Evolutionary conservation across 2,888 invertebrate species (phyloP).

Genomic region (Tenthredo mesomela): DNA sequence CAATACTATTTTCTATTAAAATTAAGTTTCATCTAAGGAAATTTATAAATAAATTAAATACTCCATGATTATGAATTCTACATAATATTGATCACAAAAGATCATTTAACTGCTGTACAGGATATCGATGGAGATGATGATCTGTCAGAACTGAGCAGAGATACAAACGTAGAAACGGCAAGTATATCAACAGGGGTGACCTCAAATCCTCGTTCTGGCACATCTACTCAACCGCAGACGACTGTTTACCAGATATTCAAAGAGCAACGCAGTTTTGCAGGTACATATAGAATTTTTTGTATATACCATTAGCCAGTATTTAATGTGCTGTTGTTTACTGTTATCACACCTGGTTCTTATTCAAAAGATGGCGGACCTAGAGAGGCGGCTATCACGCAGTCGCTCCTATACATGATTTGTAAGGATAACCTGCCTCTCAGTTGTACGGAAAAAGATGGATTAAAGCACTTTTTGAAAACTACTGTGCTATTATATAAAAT

Average conservation of each 20-base stretch:
- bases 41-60: not conserved
- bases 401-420: constrained; percentile 60
- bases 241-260: not conserved
- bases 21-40: not conserved
- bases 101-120: not conserved
- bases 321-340: not conserved
- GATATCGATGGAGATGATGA: not conserved
- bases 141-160: not conserved
- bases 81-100: not conserved
- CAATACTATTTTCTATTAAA: constrained; percentile 6
- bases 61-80: not conserved
- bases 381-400: constrained; percentile 59
- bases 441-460: constrained; percentile 59
- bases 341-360: not conserved
- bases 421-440: constrained; percentile 53
- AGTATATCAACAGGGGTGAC: not conserved
- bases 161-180: not conserved
- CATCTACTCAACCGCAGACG: constrained; percentile 4
- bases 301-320: not conserved
- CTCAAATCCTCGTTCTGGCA: not conserved
- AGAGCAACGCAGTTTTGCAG: constrained; percentile 6
- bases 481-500: constrained; percentile 59
- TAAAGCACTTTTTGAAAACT: constrained; percentile 57
- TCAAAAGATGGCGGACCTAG: constrained; percentile 57
- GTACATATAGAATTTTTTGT: constrained; percentile 11